Conservation (phyloP, 2,888 invertebrate species). For the Chymomyza procnemis region DNA sequence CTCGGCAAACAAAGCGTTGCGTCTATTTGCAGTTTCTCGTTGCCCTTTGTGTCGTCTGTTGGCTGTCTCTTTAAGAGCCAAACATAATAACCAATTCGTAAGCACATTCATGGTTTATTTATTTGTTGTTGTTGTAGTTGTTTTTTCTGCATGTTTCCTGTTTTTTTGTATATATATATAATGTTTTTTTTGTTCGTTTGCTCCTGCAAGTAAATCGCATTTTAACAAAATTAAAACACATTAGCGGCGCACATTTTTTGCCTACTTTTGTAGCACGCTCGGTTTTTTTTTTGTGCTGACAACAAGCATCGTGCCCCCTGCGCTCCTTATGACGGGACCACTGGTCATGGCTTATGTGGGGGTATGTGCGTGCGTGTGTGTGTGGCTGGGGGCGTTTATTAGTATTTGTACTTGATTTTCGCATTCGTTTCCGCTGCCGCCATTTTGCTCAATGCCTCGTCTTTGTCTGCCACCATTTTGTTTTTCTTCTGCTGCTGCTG, state of each 20-base stretch:
- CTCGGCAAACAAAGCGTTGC: conserved; percentile 40
- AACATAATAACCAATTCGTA: conserved; percentile 67
- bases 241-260: conserved; percentile 39
- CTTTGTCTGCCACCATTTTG: too few relatives aligned
- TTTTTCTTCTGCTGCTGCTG: too few relatives aligned
- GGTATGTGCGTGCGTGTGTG: background rate
- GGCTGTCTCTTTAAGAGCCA: conserved; percentile 3
- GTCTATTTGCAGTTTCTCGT: background rate
- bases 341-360: background rate
- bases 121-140: background rate
- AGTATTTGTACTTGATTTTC: conserved; percentile 46
- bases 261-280: background rate
- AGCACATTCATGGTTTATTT: conserved; percentile 55
- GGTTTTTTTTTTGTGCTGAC: conserved; percentile 10
- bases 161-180: too few relatives aligned
- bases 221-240: conserved; percentile 45
- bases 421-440: conserved; percentile 3
- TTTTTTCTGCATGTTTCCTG: background rate
- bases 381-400: conserved; percentile 1
- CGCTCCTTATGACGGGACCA: background rate
- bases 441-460: conserved; percentile 2
- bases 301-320: background rate
- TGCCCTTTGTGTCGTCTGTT: background rate
- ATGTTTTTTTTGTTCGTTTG: too few relatives aligned
- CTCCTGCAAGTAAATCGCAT: conserved; percentile 22